Evolutionary conservation across 2,888 invertebrate species (phyloP), one percentile per base, ranked within the genome.

Genomic region (Melipona beecheii): DNA sequence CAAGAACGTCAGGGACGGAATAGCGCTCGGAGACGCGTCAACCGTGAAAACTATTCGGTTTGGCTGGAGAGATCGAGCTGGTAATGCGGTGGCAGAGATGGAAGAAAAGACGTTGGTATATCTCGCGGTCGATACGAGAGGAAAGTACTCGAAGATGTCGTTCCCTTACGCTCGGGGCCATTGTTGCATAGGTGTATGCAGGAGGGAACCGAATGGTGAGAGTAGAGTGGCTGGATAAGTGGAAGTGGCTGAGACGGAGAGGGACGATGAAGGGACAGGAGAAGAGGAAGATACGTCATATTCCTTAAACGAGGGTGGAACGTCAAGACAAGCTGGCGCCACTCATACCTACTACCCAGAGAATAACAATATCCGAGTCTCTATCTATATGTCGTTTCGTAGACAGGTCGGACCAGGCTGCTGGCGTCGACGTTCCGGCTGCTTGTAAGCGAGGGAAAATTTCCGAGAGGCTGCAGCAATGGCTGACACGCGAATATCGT

Each of bases 321-420:
- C 91, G 91, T 91, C 91, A 89, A 85, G 87, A 87, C 90, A 90
- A 91, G 90, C 91, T 90, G 91, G 87, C 87, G 91, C 91, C 86
- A 87, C 90, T 90, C 91, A 90, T 89, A 90, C 89, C 80, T 75
- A 77, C 77, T 77, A 81, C 73, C 86, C 73, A 77, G 84, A 84
- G 89, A 89, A 89, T 89, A 89, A 89, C 89, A 89, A 89, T 89
- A 89, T 89, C 83, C 86, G 65, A 78, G 82, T 84, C 84, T 89
- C 86, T 83, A 89, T 87, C 89, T 86, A 89, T 87, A 89, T 89
- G 85, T 85, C 86, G 78, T 89, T 87, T 82, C 78, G 71, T 52
- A 78, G 83, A 86, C 77, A 77, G 60, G 54, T 50, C 54, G 50
- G 31, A 9, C 27, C 64, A 27, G 68, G 65, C 43, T 73, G 56